Percentiles rank a stretch among this genome's conserved stretches.
These are phyloP conservation scores for Biston stratarius DNA, from an alignment of 2,888 invertebrate genomes.

Conservation along the genomic window DNA sequence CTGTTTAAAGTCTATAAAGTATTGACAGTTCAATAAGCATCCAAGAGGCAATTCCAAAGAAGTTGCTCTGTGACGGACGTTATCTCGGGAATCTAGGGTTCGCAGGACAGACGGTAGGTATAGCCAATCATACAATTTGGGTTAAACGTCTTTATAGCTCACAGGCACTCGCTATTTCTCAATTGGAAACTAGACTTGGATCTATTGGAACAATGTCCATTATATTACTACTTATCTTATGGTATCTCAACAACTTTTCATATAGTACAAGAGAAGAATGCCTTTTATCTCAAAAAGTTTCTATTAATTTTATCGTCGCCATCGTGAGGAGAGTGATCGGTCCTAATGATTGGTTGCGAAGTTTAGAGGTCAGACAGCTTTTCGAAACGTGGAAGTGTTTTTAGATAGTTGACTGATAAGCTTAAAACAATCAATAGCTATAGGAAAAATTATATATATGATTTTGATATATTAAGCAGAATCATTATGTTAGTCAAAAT, in stretches of 20 bases:
- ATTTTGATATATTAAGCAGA: too few relatives aligned
- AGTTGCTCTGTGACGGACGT: conserved; percentile 41
- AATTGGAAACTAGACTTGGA: conserved; percentile 42
- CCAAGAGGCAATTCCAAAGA: conserved; percentile 50
- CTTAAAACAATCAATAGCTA: neutral
- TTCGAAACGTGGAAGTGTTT: conserved; percentile 17
- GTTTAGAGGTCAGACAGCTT: conserved; percentile 17
- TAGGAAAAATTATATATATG: neutral
- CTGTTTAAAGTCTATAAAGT: conserved; percentile 23
- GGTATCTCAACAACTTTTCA: conserved; percentile 10
- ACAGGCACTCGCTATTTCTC: conserved; percentile 53
- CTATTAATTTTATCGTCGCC: conserved; percentile 29
- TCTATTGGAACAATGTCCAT: conserved; percentile 15
- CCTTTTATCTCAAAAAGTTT: conserved; percentile 17
- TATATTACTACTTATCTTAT: conserved; percentile 17
- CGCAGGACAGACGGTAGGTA: conserved; percentile 63
- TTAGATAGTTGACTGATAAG: conserved; percentile 1
- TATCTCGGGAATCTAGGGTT: conserved; percentile 52
- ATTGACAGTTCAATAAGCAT: conserved; percentile 51
- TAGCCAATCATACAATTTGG: conserved; percentile 80
- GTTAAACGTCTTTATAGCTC: conserved; percentile 63
- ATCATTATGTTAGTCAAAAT: too few relatives aligned
- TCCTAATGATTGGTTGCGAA: conserved; percentile 15
- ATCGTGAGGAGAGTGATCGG: conserved; percentile 13
- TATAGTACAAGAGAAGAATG: conserved; percentile 9